A percentile compares a stretch with the other conserved stretches of the same genome.
Conservation (phyloP, 2,888 invertebrate species). For the Fragum whitleyi region DNA sequence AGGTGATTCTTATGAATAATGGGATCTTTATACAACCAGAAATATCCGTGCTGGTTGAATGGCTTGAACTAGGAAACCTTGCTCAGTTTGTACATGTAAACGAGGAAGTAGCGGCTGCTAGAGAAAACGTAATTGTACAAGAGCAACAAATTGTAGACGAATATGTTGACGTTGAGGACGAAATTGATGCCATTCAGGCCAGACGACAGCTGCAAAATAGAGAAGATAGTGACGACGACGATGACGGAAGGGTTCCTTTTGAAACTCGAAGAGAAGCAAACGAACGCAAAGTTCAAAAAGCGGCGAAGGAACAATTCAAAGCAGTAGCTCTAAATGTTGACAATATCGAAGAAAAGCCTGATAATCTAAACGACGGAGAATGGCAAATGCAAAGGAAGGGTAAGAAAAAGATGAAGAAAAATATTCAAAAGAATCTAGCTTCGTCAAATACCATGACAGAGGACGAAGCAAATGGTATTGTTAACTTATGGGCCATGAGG, state of each 20-base stretch:
- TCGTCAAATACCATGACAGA: slow-evolving; percentile 68
- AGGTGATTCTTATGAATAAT: slow-evolving; percentile 33
- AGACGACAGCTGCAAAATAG: slow-evolving; percentile 59
- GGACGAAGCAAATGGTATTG: slow-evolving; percentile 64
- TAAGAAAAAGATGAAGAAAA: slow-evolving; percentile 61
- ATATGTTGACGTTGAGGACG: slow-evolving; percentile 65
- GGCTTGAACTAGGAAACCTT: slow-evolving; percentile 71
- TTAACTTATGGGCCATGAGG: slow-evolving; percentile 75
- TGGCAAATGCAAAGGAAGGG: slow-evolving; percentile 49
- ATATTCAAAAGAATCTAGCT: slow-evolving; percentile 58
- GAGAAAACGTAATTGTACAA: not conserved
- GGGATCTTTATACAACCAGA: not conserved
- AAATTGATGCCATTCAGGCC: slow-evolving; percentile 64
- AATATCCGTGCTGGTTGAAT: slow-evolving; percentile 65
- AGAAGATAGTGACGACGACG: slow-evolving; percentile 57
- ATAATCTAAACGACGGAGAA: slow-evolving; percentile 31
- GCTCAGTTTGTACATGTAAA: slow-evolving; percentile 48
- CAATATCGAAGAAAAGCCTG: slow-evolving; percentile 37
- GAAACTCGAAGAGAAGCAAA: slow-evolving; percentile 2
- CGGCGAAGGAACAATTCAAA: slow-evolving; percentile 34
- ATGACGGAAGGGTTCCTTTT: slow-evolving; percentile 28
- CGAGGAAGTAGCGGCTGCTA: slow-evolving; percentile 34
- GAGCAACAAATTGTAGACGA: slow-evolving; percentile 66
- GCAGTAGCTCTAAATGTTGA: slow-evolving; percentile 54
- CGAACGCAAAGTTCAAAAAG: slow-evolving; percentile 12